Percentiles rank a stretch among this genome's conserved stretches.
Conservation (phyloP, 1,140 invertebrate species). For the Formica selysi region DNA sequence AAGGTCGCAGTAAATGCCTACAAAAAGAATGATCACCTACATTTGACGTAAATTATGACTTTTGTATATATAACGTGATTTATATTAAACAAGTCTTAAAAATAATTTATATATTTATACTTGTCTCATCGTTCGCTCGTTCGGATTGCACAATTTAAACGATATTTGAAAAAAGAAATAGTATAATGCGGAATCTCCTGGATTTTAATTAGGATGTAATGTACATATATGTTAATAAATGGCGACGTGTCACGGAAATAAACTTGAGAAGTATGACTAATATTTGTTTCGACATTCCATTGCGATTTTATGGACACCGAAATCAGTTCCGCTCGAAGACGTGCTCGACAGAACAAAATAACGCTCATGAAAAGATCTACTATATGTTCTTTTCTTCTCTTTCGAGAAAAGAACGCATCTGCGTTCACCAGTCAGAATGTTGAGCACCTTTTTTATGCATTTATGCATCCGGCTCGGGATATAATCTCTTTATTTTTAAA, state of each 20-base stretch:
- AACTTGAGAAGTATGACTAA: slow-evolving; percentile 12
- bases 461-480: neutral
- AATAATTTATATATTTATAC: no score
- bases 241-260: neutral
- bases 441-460: neutral
- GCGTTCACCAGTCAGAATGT: neutral
- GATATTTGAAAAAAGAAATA: neutral
- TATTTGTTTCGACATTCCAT: neutral
- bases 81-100: no score
- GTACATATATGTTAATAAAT: neutral
- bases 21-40: neutral
- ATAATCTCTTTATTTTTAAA: slow-evolving; percentile 6
- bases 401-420: neutral
- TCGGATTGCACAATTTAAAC: no score
- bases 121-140: no score
- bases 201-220: neutral
- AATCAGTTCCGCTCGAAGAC: neutral
- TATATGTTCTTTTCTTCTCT: neutral
- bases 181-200: neutral
- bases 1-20: neutral
- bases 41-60: no score
- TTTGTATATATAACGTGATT: no score
- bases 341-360: slow-evolving; percentile 9
- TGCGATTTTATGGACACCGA: neutral
- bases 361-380: neutral